Evolutionary conservation across 2,797 vertebrate species (phyloP), one percentile per base, ranked within the genome.

Genomic region (Trematomus bernacchii): DNA sequence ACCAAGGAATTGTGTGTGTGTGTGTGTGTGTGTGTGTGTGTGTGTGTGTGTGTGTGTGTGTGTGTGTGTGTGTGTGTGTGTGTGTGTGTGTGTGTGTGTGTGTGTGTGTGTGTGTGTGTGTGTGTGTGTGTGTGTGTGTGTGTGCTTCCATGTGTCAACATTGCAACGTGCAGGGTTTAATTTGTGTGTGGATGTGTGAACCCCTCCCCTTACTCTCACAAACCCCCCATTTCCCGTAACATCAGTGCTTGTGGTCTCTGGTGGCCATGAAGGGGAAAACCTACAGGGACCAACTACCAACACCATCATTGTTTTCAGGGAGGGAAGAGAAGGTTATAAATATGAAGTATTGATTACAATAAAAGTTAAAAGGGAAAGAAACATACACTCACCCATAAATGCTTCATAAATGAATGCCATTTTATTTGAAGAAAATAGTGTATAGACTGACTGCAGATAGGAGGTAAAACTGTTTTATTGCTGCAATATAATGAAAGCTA

Each of bases 1-100:
- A 79, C 77, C 61, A 14, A 84, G 83, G 87, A 86, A 66, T 79
- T 58, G 42, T 82, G 27, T 74, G 51, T 52, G 40, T 42, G 59
- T 19, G 42, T 64, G 71, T 60, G 47, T 65, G 58, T 59, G 59
- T 58, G 70, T 19, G 44, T 58, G 42, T 82, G 27, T 74, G 51
- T 52, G 40, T 42, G 59, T 19, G 42, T 58, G 63, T 78, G 70
- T 51, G 50, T 46, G 61, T 58, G 53, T 66, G 52, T 58, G 57
- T 68, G 44, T 44, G n/a, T 51, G 30, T 62, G 43, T 63, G 61
- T 64, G 67, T 52, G 30, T 30, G 30, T 70, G 55, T 50, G 46
- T 70, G 58, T 59, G 58, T 60, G 59, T 80, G 30, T 60, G 42
- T 82, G 27, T 73, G 51, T 52, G 37, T 44, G 59, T 23, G 40